These are phyloP conservation scores for Sandelia bainsii DNA, from an alignment of 2,797 vertebrate genomes.

Conservation along the genomic window DNA sequence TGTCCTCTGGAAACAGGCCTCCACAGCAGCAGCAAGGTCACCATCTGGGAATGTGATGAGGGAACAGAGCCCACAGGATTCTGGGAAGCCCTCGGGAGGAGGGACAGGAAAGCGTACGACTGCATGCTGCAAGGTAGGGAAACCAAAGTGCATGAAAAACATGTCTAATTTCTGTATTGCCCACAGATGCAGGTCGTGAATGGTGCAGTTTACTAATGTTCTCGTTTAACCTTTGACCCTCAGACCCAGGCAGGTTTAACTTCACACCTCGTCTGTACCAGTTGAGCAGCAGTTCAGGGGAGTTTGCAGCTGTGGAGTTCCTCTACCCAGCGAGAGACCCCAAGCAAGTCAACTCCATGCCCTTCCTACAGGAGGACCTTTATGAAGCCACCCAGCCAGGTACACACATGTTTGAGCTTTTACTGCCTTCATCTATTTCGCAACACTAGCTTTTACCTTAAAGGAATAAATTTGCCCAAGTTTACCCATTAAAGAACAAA, in stretches of 20 bases:
- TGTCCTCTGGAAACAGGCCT: constrained; percentile 96
- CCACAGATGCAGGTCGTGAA: not conserved
- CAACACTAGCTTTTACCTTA: too few species aligned
- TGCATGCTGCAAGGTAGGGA: constrained; percentile 97
- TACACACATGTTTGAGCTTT: constrained; percentile 46
- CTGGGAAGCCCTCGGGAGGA: constrained; percentile 95
- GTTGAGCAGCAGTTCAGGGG: constrained; percentile 95
- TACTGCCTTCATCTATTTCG: not conserved
- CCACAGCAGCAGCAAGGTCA: constrained; percentile 98
- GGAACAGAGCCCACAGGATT: constrained; percentile 93
- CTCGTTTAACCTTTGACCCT: constrained; percentile 14
- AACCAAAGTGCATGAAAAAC: not conserved
- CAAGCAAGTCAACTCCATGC: constrained; percentile 91
- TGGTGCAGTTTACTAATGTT: not conserved
- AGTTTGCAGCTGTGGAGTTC: constrained; percentile 91
- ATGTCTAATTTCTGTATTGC: too few species aligned
- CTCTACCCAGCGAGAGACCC: constrained; percentile 90
- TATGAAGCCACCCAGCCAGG: constrained; percentile 94
- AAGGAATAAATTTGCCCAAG: not conserved
- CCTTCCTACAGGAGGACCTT: constrained; percentile 97
- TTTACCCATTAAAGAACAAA: not conserved
- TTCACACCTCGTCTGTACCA: constrained; percentile 97
- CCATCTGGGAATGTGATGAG: constrained; percentile 95
- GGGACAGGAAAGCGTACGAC: constrained; percentile 97
- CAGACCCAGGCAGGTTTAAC: constrained; percentile 98